These are phyloP conservation scores for Gulo gulo DNA, from an alignment of 2,113 vertebrate species.

Conservation along the genomic window DNA sequence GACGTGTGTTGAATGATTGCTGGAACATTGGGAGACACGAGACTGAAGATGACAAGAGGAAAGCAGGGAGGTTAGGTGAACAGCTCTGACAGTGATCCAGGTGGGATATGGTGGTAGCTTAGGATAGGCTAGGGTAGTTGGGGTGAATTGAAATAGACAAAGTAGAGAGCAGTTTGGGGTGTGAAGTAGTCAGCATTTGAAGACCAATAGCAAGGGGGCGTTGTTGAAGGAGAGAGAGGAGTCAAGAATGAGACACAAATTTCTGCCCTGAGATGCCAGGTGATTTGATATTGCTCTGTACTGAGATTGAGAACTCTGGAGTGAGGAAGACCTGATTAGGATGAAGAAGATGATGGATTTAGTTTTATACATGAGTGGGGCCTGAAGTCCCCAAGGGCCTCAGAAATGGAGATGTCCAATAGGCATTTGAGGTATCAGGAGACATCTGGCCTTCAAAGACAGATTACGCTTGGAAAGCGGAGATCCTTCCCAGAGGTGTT, in stretches of 20 bases:
- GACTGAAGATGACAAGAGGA: background rate
- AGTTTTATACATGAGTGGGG: background rate
- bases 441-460: background rate
- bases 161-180: background rate
- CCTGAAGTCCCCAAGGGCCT: background rate
- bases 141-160: background rate
- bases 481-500: background rate
- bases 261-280: background rate
- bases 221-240: background rate
- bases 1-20: background rate
- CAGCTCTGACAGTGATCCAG: background rate
- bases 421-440: background rate
- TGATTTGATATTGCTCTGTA: background rate
- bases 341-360: background rate
- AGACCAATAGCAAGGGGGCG: background rate
- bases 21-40: background rate
- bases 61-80: background rate
- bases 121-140: no score
- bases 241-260: background rate
- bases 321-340: background rate
- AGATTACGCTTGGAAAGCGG: background rate
- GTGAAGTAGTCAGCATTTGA: background rate
- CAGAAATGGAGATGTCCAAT: background rate
- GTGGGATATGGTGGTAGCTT: background rate
- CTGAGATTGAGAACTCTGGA: no score